Conservation (phyloP, 2,113 vertebrate genomes). For the Scortum barcoo region DNA sequence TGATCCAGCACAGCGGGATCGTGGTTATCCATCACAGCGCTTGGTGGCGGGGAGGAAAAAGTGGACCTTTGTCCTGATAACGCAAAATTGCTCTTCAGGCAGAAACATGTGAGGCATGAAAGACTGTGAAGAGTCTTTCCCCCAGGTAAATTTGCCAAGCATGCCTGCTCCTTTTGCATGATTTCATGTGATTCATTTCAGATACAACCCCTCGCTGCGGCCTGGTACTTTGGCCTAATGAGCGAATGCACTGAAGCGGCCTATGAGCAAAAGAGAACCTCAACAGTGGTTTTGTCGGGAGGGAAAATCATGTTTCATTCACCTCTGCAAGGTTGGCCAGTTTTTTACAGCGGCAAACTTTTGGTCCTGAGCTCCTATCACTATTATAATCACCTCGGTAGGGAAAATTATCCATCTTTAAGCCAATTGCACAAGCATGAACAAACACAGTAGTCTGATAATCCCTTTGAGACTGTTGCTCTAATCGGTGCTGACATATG, state of each 20-base stretch:
- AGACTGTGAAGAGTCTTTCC: neutral
- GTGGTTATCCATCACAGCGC: conserved; percentile 13
- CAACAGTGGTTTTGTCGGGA: neutral
- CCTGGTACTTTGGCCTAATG: neutral
- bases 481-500: too few species aligned
- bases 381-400: neutral
- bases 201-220: neutral
- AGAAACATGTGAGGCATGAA: conserved; percentile 2
- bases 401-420: neutral
- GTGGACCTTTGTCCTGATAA: conserved; percentile 4
- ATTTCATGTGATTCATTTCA: conserved; percentile 10
- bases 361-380: neutral
- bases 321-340: neutral
- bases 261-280: neutral
- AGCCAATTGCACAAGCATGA: neutral
- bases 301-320: conserved; percentile 8
- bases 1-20: conserved; percentile 26
- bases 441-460: neutral
- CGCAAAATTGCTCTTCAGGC: neutral
- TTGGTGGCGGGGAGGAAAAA: conserved; percentile 3
- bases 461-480: neutral
- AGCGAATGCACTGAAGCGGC: neutral
- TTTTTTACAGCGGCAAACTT: neutral
- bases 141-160: neutral
- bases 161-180: neutral